Percentiles rank a stretch among this genome's conserved stretches.
phyloP scores from a whole-genome alignment of 1,140 invertebrate genomes.

The Micrasema minimum region DNA sequence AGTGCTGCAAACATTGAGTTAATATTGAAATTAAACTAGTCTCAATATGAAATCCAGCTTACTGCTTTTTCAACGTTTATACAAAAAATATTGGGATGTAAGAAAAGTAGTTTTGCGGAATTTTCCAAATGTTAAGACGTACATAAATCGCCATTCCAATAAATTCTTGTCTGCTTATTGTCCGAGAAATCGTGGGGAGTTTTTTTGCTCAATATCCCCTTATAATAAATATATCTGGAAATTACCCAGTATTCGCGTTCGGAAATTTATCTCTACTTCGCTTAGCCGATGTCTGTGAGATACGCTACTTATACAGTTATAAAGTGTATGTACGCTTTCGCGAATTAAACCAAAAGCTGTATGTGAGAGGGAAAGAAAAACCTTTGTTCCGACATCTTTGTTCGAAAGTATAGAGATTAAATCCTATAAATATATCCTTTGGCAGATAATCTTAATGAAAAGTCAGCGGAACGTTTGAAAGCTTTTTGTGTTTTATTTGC shows the following conservation, averaged over 20 bases:
- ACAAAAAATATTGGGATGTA: too few relatives aligned
- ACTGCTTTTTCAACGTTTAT: too few relatives aligned
- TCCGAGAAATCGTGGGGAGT: slow-evolving; percentile 33
- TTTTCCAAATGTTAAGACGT: slow-evolving; percentile 12
- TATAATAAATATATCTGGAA: slow-evolving; percentile 37
- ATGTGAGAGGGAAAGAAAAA: too few relatives aligned
- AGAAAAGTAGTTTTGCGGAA: slow-evolving; percentile 8
- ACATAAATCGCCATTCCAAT: slow-evolving; percentile 46
- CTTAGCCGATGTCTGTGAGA: not conserved
- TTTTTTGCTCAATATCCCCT: slow-evolving; percentile 44
- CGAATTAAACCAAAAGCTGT: too few relatives aligned
- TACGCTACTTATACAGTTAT: slow-evolving; percentile 8
- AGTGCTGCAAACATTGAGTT: too few relatives aligned
- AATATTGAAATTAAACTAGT: too few relatives aligned
- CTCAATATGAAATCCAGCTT: too few relatives aligned
- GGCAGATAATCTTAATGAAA: too few relatives aligned
- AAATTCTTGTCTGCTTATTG: slow-evolving; percentile 47
- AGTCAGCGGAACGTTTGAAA: too few relatives aligned
- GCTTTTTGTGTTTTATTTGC: too few relatives aligned
- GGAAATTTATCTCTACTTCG: slow-evolving; percentile 39
- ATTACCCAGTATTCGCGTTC: slow-evolving; percentile 31
- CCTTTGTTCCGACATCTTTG: slow-evolving; percentile 13
- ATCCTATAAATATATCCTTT: slow-evolving; percentile 21
- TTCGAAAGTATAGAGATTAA: slow-evolving; percentile 31
- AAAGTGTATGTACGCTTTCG: too few relatives aligned